Base-by-base conservation (phyloP, 2,888 invertebrate species). In the Philonicus albiceps region DNA sequence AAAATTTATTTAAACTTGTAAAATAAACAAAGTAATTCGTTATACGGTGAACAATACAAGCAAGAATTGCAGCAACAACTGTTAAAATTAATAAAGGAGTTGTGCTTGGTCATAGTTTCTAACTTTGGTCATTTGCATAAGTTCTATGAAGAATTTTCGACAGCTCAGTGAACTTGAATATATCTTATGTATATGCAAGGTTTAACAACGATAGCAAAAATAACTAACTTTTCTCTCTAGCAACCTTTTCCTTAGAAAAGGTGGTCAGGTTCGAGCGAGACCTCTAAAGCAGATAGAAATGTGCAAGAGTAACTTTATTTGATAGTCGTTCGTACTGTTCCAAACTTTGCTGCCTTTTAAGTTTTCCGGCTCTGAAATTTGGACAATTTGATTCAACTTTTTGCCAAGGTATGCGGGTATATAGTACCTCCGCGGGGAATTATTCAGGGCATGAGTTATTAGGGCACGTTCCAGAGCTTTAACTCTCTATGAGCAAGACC, bases 121-220 rank as follows among this genome's bases (percentile, higher is more conserved):
- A 78, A 78, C 49, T 78, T 78, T 78, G 43, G 78, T 22, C 76
- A 76, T 49, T 78, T 78, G 49, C 37, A 78, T 49, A 30, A 78
- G 13, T 78, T 78, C 30, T n/a, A 22, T 78, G 30, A 27, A 49
- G 49, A 49, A 49, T 49, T 49, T 37, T 49, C 30, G 19, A 8
- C 43, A 27, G 22, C 64, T 64, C 64, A 27, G 64, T 64, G 22
- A 64, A 64, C 27, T 8, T 22, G 22, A 64, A 64, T 64, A 27
- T 49, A n/a, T 64, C 22, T 64, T 64, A 11, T 22, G 22, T 64
- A 64, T 64, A 64, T 64, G 64, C 27, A 64, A 5, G 22, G 2
- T 3, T n/a, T 64, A 64, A 27, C 64, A 64, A 64, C 3, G 64
- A 64, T 64, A 27, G 64, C 64, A 64, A 64, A 64, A 64, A 64